These are phyloP conservation scores for Rhagium mordax DNA, from an alignment of 2,888 invertebrate species.

Conservation along the genomic window DNA sequence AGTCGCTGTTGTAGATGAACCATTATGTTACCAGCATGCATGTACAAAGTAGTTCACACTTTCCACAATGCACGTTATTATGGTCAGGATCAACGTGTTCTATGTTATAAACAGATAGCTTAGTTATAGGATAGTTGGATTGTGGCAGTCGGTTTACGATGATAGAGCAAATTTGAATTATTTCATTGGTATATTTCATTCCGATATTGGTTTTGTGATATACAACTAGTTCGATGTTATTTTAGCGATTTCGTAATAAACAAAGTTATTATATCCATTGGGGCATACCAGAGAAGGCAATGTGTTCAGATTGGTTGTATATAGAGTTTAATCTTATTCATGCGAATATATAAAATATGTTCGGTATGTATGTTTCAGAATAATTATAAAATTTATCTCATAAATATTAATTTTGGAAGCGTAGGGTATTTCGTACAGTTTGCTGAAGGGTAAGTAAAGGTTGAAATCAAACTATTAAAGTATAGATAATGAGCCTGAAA, in stretches of 20 bases:
- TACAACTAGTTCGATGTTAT: background rate
- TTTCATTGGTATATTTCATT: conserved; percentile 12
- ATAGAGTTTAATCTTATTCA: no score
- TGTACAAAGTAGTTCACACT: conserved; percentile 37
- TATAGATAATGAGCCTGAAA: no score
- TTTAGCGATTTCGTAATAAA: background rate
- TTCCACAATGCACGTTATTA: conserved; percentile 30
- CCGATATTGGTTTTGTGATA: conserved; percentile 7
- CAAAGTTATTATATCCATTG: background rate
- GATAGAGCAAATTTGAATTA: conserved; percentile 26
- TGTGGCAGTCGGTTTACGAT: conserved; percentile 29
- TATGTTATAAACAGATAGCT: conserved; percentile 26
- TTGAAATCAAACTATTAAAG: no score
- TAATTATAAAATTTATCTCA: no score
- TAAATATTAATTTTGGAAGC: no score
- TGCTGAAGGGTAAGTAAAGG: no score
- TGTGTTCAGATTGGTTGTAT: background rate
- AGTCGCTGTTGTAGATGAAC: conserved; percentile 36
- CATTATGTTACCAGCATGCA: conserved; percentile 35
- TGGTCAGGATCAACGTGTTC: conserved; percentile 11
- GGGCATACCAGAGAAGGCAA: background rate
- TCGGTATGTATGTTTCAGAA: no score
- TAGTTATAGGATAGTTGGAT: conserved; percentile 13
- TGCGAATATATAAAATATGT: no score
- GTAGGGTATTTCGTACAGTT: no score